These are phyloP conservation scores for Sinocyclocheilus grahami DNA, from an alignment of 2,113 vertebrate genomes.

Conservation along the genomic window DNA sequence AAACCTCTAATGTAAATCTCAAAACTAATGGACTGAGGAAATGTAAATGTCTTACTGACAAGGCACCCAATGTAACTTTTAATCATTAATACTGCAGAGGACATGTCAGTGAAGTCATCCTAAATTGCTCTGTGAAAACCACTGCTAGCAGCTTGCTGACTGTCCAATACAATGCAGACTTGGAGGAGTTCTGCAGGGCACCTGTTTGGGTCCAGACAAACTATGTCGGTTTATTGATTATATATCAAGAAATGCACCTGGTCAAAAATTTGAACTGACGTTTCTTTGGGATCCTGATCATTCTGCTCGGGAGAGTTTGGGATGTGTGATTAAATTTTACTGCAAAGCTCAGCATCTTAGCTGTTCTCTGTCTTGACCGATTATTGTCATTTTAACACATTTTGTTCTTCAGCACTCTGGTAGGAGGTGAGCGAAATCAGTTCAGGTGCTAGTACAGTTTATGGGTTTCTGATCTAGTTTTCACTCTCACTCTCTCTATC, in stretches of 20 bases:
- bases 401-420: constrained; percentile 15
- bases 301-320: not conserved
- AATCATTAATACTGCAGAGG: constrained; percentile 3
- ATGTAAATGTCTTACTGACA: not conserved
- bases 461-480: not conserved
- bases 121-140: constrained; percentile 7
- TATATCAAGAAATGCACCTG: constrained; percentile 11
- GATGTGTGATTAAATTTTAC: constrained; percentile 25
- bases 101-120: not conserved
- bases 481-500: not conserved
- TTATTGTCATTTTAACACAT: constrained; percentile 22
- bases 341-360: constrained; percentile 27
- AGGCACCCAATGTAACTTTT: not conserved
- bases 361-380: constrained; percentile 16
- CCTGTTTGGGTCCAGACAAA: constrained; percentile 1
- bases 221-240: constrained; percentile 11
- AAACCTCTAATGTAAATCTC: not conserved
- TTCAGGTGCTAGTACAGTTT: not conserved
- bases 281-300: constrained; percentile 22
- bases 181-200: not conserved
- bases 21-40: not conserved
- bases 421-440: not conserved
- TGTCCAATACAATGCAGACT: constrained; percentile 21
- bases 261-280: constrained; percentile 2
- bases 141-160: not conserved